phyloP scores from a whole-genome alignment of 2,888 invertebrate genomes.

The Anoncus sp. region DNA sequence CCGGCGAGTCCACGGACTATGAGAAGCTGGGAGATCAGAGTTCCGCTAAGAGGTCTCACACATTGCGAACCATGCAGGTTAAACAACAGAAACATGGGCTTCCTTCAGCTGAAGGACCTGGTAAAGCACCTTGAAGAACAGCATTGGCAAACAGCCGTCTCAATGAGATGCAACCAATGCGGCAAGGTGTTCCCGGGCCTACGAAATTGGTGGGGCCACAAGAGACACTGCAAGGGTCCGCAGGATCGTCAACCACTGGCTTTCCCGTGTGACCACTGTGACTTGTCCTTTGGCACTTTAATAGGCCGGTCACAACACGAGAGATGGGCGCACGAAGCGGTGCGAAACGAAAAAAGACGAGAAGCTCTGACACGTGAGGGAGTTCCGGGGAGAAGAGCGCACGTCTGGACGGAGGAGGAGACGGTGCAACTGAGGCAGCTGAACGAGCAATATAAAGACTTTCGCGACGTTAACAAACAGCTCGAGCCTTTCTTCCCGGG shows the following conservation, averaged over 20 bases:
- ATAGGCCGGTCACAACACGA: slow-evolving; percentile 44
- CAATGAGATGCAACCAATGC: slow-evolving; percentile 6
- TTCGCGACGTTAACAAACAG: too few relatives aligned
- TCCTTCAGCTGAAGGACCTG: background rate
- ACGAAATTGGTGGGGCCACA: slow-evolving; percentile 11
- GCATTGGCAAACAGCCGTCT: slow-evolving; percentile 5
- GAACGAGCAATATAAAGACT: slow-evolving; percentile 12
- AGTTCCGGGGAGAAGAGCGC: slow-evolving; percentile 62
- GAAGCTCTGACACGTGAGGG: background rate
- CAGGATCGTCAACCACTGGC: too few relatives aligned
- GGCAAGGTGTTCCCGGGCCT: background rate
- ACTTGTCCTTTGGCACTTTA: background rate
- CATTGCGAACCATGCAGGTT: background rate
- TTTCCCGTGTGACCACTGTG: background rate
- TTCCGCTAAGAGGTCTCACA: background rate
- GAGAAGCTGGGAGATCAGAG: background rate
- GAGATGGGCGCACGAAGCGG: slow-evolving; percentile 30
- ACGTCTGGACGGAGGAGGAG: slow-evolving; percentile 41
- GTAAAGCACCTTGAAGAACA: background rate
- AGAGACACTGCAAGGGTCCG: background rate
- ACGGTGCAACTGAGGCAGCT: background rate
- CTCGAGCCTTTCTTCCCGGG: slow-evolving; percentile 63
- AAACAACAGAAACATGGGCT: background rate
- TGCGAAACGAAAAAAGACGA: slow-evolving; percentile 30
- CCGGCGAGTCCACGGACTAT: background rate